These are phyloP conservation scores for Agelas oroides DNA, from an alignment of 37 sponge, comb jelly and placozoan genomes.

Conservation along the genomic window DNA sequence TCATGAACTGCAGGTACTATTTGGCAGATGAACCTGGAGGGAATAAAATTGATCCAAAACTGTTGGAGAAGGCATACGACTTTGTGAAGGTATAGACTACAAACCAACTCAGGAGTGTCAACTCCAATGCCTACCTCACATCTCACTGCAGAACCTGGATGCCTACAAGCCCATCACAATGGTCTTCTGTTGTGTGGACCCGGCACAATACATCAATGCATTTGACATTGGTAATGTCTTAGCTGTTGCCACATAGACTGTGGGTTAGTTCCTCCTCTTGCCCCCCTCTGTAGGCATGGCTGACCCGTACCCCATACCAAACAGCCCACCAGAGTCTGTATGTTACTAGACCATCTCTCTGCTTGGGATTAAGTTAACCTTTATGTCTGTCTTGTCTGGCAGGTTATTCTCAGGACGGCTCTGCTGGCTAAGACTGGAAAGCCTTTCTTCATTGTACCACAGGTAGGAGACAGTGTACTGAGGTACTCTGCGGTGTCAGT, in stretches of 20 bases:
- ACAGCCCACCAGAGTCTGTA: conserved; percentile 5
- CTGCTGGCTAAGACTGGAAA: conserved; percentile 11
- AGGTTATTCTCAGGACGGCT: conserved; percentile 4
- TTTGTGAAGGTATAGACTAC: conserved; percentile 24
- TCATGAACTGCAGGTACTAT: conserved; percentile 19
- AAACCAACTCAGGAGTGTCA: background rate
- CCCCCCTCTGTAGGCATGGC: conserved; percentile 11
- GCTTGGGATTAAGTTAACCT: too few relatives aligned
- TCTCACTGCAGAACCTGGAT: background rate
- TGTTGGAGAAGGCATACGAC: conserved; percentile 18
- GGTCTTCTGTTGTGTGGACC: conserved; percentile 35
- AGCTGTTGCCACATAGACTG: background rate
- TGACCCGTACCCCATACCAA: conserved; percentile 34
- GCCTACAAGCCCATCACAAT: conserved; percentile 21
- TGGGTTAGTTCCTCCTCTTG: background rate
- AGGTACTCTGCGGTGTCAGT: background rate
- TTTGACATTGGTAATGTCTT: conserved; percentile 20
- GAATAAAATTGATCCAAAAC: background rate
- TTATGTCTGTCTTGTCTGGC: background rate
- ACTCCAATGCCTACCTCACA: background rate
- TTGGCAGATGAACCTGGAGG: conserved; percentile 52
- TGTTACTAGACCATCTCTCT: background rate
- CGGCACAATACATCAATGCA: background rate
- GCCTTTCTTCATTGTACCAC: conserved; percentile 16
- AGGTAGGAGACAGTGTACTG: too few relatives aligned